These are phyloP conservation scores for Contarinia nasturtii DNA, from an alignment of 1,140 invertebrate species.

Conservation along the genomic window DNA sequence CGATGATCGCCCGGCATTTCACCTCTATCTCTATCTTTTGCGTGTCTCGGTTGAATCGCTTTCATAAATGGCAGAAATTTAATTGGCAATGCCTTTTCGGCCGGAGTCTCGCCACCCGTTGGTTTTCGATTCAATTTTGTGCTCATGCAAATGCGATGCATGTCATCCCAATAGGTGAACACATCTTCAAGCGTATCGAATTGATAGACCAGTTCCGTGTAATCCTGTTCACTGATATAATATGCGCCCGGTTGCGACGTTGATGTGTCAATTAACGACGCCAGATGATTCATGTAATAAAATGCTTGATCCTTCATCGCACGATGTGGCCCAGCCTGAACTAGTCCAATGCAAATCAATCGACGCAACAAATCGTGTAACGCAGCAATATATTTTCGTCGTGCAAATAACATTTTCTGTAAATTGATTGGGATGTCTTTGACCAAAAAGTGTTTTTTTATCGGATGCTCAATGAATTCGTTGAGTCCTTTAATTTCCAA, in stretches of 20 bases:
- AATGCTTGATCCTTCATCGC: slow-evolving; percentile 43
- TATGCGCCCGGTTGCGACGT: slow-evolving; percentile 40
- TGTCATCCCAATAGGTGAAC: slow-evolving; percentile 52
- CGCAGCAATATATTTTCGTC: background rate
- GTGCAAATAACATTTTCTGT: background rate
- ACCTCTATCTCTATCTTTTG: slow-evolving; percentile 21
- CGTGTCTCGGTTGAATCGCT: slow-evolving; percentile 9
- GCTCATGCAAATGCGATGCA: slow-evolving; percentile 44
- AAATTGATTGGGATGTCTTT: slow-evolving; percentile 27
- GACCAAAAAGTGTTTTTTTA: slow-evolving; percentile 42
- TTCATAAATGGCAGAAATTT: too few species aligned
- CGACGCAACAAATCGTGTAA: slow-evolving; percentile 32
- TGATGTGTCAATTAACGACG: slow-evolving; percentile 43
- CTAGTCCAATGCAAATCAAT: slow-evolving; percentile 44
- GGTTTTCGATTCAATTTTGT: slow-evolving; percentile 34
- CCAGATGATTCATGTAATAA: slow-evolving; percentile 44
- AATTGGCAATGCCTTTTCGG: slow-evolving; percentile 25
- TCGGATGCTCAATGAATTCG: slow-evolving; percentile 42
- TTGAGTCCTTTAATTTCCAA: slow-evolving; percentile 36
- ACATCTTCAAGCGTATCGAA: slow-evolving; percentile 36
- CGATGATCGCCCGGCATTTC: slow-evolving; percentile 46
- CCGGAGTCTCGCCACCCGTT: slow-evolving; percentile 17
- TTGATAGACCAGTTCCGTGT: slow-evolving; percentile 30
- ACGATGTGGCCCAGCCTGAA: slow-evolving; percentile 45
- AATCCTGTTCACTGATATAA: slow-evolving; percentile 35